These are phyloP conservation scores for Tenebrio molitor DNA, from an alignment of 1,140 invertebrate species.

Conservation along the genomic window DNA sequence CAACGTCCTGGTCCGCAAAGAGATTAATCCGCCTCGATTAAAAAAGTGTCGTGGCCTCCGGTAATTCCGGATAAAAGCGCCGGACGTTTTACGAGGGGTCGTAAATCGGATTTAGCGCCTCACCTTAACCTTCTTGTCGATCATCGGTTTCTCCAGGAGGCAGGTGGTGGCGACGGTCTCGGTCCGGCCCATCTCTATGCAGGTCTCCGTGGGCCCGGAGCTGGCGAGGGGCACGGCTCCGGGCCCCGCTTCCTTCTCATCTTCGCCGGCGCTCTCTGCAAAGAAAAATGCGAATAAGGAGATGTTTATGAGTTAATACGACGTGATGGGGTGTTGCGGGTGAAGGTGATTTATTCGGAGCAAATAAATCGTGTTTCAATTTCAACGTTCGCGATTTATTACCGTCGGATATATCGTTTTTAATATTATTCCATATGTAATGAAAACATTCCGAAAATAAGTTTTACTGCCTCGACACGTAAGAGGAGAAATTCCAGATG, in stretches of 20 bases:
- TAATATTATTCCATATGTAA: slow-evolving; percentile 30
- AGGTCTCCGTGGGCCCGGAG: slow-evolving; percentile 64
- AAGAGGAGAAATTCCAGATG: background rate
- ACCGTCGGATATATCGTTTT: slow-evolving; percentile 7
- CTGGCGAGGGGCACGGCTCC: slow-evolving; percentile 58
- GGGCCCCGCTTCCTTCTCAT: slow-evolving; percentile 63
- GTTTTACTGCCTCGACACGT: slow-evolving; percentile 8
- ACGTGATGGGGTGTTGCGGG: background rate
- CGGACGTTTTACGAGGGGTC: no score
- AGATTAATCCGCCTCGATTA: no score
- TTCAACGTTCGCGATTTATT: slow-evolving; percentile 19
- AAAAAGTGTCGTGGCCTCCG: no score
- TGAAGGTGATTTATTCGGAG: background rate
- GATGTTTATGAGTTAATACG: no score
- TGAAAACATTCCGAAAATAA: slow-evolving; percentile 34
- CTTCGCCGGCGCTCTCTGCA: slow-evolving; percentile 64
- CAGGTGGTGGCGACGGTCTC: slow-evolving; percentile 54
- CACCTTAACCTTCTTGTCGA: slow-evolving; percentile 72
- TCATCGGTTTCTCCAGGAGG: slow-evolving; percentile 67
- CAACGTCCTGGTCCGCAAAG: no score
- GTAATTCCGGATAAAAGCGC: no score
- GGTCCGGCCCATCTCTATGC: slow-evolving; percentile 55
- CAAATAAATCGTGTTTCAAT: slow-evolving; percentile 31
- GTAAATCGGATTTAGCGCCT: no score
- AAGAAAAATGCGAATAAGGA: slow-evolving; percentile 20